A percentile compares a stretch with the other conserved stretches of the same genome.
phyloP scores from a whole-genome alignment of 2,888 invertebrate species.

The Caenorhabditis macrosperma region DNA sequence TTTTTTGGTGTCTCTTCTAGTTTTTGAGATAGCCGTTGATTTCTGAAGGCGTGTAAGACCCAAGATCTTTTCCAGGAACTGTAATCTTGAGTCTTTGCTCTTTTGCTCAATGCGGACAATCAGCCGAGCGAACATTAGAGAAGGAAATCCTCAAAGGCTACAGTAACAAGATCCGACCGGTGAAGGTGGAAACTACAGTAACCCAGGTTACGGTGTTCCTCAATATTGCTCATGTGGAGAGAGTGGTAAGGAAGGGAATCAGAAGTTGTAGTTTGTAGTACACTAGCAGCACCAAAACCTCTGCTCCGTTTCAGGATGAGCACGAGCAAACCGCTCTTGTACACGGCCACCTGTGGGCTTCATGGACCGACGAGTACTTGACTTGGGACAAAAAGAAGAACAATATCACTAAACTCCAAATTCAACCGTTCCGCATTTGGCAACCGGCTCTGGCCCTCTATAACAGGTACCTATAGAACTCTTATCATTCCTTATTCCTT shows the following conservation, averaged over 20 bases:
- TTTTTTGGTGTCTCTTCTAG: no score
- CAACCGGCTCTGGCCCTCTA: conserved; percentile 78
- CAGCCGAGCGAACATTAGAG: conserved; percentile 2
- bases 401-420: conserved; percentile 64
- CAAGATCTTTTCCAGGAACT: background rate
- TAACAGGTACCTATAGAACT: conserved; percentile 66
- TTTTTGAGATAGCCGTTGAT: no score
- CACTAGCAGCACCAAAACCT: no score
- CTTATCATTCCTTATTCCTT: background rate
- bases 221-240: conserved; percentile 77
- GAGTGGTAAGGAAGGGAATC: conserved; percentile 68
- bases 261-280: background rate
- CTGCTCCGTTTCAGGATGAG: conserved; percentile 72
- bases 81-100: background rate
- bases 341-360: conserved; percentile 76
- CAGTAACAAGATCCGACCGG: conserved; percentile 68
- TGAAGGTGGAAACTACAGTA: conserved; percentile 72
- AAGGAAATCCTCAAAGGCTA: conserved; percentile 5
- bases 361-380: conserved; percentile 78
- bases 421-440: conserved; percentile 76
- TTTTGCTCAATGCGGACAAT: background rate
- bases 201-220: conserved; percentile 72
- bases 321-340: conserved; percentile 77
- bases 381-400: conserved; percentile 71
- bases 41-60: background rate